phyloP scores from a whole-genome alignment of 2,888 invertebrate genomes.

The Chrysotoxum bicinctum region DNA sequence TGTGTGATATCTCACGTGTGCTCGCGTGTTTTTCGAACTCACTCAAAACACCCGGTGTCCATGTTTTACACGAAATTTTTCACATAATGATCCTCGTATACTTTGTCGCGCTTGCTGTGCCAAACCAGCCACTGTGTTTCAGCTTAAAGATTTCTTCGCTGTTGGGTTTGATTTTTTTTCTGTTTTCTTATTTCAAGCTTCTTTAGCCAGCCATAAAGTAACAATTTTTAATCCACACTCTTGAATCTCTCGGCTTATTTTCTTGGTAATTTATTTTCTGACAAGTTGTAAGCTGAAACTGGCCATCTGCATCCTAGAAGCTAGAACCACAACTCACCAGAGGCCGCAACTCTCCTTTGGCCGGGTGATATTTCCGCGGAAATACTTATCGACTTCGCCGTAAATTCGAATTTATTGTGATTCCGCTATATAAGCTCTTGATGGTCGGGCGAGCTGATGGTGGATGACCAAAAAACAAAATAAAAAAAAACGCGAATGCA shows the following conservation, averaged over 20 bases:
- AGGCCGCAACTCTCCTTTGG: neutral
- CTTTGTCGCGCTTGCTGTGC: constrained; percentile 27
- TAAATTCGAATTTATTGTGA: constrained; percentile 72
- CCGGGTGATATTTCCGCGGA: constrained; percentile 57
- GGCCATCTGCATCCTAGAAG: constrained; percentile 55
- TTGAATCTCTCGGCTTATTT: constrained; percentile 43
- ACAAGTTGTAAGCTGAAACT: neutral
- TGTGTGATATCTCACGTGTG: constrained; percentile 60
- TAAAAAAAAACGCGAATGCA: constrained; percentile 19
- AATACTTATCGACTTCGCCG: constrained; percentile 65
- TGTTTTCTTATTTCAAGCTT: neutral
- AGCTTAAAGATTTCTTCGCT: neutral
- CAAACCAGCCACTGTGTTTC: neutral
- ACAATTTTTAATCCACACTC: constrained; percentile 52
- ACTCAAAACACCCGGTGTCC: constrained; percentile 43
- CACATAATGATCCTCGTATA: constrained; percentile 53
- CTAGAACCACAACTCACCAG: neutral
- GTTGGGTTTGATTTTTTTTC: neutral
- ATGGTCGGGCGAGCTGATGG: neutral
- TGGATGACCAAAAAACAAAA: constrained; percentile 29
- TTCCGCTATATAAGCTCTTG: constrained; percentile 18
- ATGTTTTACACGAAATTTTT: constrained; percentile 56
- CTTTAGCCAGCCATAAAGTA: neutral
- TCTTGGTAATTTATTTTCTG: constrained; percentile 54
- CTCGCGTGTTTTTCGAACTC: constrained; percentile 35